Base-by-base conservation (phyloP, 2,113 vertebrate species). In the Eptatretus burgeri region DNA sequence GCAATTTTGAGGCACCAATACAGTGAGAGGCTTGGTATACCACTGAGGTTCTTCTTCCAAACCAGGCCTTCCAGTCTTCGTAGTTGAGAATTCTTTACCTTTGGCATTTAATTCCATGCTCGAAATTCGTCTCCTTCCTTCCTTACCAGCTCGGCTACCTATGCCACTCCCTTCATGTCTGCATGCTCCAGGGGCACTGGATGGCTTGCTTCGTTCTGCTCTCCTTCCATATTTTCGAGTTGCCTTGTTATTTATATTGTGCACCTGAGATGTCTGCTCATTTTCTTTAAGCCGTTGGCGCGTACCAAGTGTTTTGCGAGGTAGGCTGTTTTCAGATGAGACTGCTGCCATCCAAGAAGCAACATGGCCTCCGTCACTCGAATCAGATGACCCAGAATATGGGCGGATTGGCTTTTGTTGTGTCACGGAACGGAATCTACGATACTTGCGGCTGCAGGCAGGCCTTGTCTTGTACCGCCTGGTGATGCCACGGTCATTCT, bases 21-120 rank as follows among this genome's bases (percentile, higher is more conserved):
- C 86, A 2, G 86, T 77, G 41, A 98, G 84, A 1, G 91, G 91
- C 71, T 96, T 87, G 1, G 91, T 98, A 73, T 98, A 98, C 91
- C 91, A 98, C 74, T 94, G 76, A 5, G 91, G 91, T 69, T 98
- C 86, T 73, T 98, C 91, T 73, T 84, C 85, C n/a, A 60, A 20
- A 13, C 56, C 56, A 17, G n/a, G 56, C 20, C 56, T 60, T 13
- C 56, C 20, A 60, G 56, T 60, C 20, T 60, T n/a, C n/a, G 10
- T 20, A 13, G 19, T 17, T 20, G 19, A 11, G 56, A 17, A 17
- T 60, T 60, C 56, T 13, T 60, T 20, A 60, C 56, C 13, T 20
- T n/a, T 60, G n/a, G 19, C n/a, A 17, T 60, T 20, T 20, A 60
- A 60, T 17, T 60, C 56, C n/a, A 17, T 60, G 19, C 56, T 41